Base-by-base conservation (phyloP, 2,797 vertebrate species). In the Uromys caudimaculatus region DNA sequence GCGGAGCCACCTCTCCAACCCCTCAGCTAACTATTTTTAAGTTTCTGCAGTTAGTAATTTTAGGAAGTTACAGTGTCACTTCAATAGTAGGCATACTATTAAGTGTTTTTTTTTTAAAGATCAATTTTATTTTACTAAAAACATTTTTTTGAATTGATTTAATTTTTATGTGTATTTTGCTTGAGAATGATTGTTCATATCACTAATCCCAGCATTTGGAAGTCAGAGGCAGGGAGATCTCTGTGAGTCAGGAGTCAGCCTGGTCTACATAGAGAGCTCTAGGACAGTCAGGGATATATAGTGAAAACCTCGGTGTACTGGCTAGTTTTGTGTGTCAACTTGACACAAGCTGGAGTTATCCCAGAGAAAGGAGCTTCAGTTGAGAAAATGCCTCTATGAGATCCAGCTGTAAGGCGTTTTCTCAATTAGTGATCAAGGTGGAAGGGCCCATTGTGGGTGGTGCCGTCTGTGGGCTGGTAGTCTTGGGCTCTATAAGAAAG, bases 11-110 rank as follows among this genome's bases (percentile, higher is more conserved):
- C 64, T 67, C 64, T 67, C 32, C 13, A 35, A 13, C 13, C 64
- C 32, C 62, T 32, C 29, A 67, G 62, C 29, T 92, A 95, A 95
- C 38, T n/a, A 94, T 96, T 92, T 91, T 82, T 21, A 89, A 93
- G 64, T 78, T 89, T 96, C 60, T 92, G 4, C 62, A 35, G 44
- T n/a, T 78, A 93, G 2, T 86, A 90, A 85, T 84, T 93, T 89
- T 78, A 96, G 88, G 41, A 95, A 97, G 91, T 67, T 88, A 93
- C 32, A 91, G 23, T 77, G 27, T 83, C 41, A 94, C 12, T 93
- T 17, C 10, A 78, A 82, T 29, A 91, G 60, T 56, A 94, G 77
- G 38, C n/a, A 35, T 38, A 95, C 11, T 86, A 41, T 78, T 60
- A 27, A 84, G 29, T 69, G 58, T 92, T 50, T 93, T 60, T 60